phyloP scores from a whole-genome alignment of 2,888 invertebrate species.

The Crocallis elinguaria region DNA sequence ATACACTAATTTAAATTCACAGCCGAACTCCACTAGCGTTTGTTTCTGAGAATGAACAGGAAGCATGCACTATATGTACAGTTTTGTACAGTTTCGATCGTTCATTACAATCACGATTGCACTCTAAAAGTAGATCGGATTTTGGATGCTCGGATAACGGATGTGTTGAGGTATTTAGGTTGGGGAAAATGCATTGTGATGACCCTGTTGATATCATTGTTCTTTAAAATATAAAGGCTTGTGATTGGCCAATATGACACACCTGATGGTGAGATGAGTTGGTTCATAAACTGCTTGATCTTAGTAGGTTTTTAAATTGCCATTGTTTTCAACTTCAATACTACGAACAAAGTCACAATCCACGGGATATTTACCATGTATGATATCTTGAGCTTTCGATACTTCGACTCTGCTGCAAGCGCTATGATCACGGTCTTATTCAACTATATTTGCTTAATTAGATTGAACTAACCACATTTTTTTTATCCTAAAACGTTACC shows the following conservation, averaged over 20 bases:
- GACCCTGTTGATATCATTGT: slow-evolving; percentile 16
- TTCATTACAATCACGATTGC: slow-evolving; percentile 46
- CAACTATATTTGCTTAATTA: no score
- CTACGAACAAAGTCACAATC: no score
- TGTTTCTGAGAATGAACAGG: slow-evolving; percentile 59
- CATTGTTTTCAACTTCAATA: no score
- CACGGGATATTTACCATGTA: no score
- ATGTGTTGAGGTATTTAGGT: slow-evolving; percentile 31
- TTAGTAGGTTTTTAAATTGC: no score
- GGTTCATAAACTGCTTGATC: no score
- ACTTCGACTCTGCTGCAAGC: no score
- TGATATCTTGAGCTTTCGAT: no score
- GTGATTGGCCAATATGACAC: slow-evolving; percentile 1
- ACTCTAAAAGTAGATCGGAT: slow-evolving; percentile 46
- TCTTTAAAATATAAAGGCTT: not conserved
- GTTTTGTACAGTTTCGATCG: slow-evolving; percentile 40
- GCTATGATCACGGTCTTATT: no score
- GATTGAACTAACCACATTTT: no score
- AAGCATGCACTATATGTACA: slow-evolving; percentile 46
- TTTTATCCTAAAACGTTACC: no score
- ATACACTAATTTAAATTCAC: slow-evolving; percentile 36
- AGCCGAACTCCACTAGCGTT: slow-evolving; percentile 34
- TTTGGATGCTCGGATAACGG: slow-evolving; percentile 37
- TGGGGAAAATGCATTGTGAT: slow-evolving; percentile 21
- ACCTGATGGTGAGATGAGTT: not conserved